phyloP scores from a whole-genome alignment of 1,140 invertebrate species.

The Hermetia illucens region DNA sequence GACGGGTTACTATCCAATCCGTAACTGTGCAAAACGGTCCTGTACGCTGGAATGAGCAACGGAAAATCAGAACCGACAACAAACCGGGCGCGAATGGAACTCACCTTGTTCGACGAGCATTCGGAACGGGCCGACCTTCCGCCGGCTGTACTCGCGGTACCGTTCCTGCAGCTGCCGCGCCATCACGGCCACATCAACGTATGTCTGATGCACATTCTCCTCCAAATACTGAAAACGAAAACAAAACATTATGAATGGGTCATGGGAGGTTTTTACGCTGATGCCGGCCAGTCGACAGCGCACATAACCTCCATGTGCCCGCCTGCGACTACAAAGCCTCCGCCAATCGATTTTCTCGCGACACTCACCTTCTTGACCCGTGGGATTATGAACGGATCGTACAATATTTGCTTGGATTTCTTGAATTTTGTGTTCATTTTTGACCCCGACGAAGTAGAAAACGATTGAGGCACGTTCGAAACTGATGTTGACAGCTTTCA shows the following conservation, averaged over 20 bases:
- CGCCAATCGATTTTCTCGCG: background rate
- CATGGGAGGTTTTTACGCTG: background rate
- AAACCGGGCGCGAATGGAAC: constrained; percentile 29
- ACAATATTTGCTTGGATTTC: constrained; percentile 20
- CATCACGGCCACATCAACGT: constrained; percentile 58
- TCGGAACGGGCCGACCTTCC: constrained; percentile 50
- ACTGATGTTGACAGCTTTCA: background rate
- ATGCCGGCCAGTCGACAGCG: background rate
- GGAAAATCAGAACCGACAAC: constrained; percentile 10
- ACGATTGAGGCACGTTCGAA: background rate
- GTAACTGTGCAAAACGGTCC: constrained; percentile 40
- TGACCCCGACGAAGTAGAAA: background rate
- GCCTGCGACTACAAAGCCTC: background rate
- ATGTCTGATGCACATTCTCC: constrained; percentile 54
- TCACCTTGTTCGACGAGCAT: constrained; percentile 45
- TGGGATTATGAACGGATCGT: constrained; percentile 23
- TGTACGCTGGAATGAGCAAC: constrained; percentile 29
- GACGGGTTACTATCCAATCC: constrained; percentile 36
- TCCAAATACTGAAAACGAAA: constrained; percentile 40
- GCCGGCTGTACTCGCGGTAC: constrained; percentile 53
- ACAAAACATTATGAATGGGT: background rate
- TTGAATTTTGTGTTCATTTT: background rate
- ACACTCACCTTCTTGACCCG: constrained; percentile 24
- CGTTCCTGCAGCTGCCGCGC: constrained; percentile 51
- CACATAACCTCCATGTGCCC: constrained; percentile 6